Evolutionary conservation across 2,797 vertebrate species (phyloP), one percentile per base, ranked within the genome.

Genomic region (Margarornis squamiger): DNA sequence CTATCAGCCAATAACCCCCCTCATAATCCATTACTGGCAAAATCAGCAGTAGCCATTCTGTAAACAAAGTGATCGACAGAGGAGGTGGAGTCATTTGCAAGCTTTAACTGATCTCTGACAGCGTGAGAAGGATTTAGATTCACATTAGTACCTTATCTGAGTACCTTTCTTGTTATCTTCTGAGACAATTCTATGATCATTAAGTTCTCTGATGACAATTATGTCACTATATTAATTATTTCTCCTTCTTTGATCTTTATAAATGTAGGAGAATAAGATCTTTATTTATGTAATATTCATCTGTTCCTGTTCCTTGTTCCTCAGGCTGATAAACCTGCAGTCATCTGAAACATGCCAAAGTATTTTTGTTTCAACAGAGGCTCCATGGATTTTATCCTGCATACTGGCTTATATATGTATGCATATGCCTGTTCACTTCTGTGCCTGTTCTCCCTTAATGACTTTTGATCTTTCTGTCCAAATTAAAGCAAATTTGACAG

Each of bases 391-490:
- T 95, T 84, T 81, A 73, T 55, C 57, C n/a, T 41, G 24, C 57
- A 24, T 1, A 41, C 63, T 67, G 49, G 41, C 36, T 74, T 76
- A 45, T 63, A 24, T 63, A 39, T 66, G 55, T 86, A 21, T 39
- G 41, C 38, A 43, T 61, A 29, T 70, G 77, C 52, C 86, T 87
- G 48, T 45, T 95, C 67, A 72, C 73, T 79, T 91, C 55, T 92
- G 66, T 79, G 52, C 63, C 84, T 91, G 23, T 79, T 68, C 39
- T 93, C 52, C 81, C 55, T 87, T 92, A 93, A 91, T 91, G 94
- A 94, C 92, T 95, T 93, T 85, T 97, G 93, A 93, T 93, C 94
- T 91, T 87, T 48, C 77, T 95, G 71, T 93, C 92, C 90, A 95
- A 94, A 68, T 93, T 82, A 87, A 95, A 94, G 34, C 19, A 85